Conservation (phyloP, 2,888 invertebrate genomes). For the Gisinianus flammeolus region DNA sequence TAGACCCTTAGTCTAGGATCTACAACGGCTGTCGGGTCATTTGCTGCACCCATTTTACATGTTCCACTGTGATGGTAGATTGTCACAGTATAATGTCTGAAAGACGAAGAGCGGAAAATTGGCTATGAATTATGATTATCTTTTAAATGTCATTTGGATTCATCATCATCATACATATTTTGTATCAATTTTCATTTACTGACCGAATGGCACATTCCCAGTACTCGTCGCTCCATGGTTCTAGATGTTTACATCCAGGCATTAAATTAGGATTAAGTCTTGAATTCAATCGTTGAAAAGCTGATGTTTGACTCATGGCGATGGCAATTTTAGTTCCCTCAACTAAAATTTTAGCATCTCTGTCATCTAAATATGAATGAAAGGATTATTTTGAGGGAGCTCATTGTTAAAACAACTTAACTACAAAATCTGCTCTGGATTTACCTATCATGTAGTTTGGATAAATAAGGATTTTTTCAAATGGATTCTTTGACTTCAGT, state of each 20-base stretch:
- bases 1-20: slow-evolving; percentile 78
- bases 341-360: slow-evolving; percentile 52
- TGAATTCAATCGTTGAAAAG: slow-evolving; percentile 81
- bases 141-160: no score
- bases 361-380: slow-evolving; percentile 41
- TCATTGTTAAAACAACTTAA: no score
- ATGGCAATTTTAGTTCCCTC: slow-evolving; percentile 71
- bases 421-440: neutral
- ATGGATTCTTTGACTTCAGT: slow-evolving; percentile 80
- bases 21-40: slow-evolving; percentile 82
- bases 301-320: slow-evolving; percentile 76
- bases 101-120: neutral
- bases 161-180: no score
- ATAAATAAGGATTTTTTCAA: slow-evolving; percentile 84
- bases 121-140: neutral
- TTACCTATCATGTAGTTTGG: slow-evolving; percentile 74
- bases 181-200: neutral
- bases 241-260: slow-evolving; percentile 70
- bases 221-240: slow-evolving; percentile 79
- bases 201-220: slow-evolving; percentile 71
- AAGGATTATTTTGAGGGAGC: no score
- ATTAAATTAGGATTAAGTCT: slow-evolving; percentile 75
- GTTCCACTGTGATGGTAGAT: slow-evolving; percentile 67
- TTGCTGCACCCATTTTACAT: slow-evolving; percentile 87
- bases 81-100: slow-evolving; percentile 12